Conservation (phyloP, 1,140 invertebrate species). For the Rhagoletis zephyria region DNA sequence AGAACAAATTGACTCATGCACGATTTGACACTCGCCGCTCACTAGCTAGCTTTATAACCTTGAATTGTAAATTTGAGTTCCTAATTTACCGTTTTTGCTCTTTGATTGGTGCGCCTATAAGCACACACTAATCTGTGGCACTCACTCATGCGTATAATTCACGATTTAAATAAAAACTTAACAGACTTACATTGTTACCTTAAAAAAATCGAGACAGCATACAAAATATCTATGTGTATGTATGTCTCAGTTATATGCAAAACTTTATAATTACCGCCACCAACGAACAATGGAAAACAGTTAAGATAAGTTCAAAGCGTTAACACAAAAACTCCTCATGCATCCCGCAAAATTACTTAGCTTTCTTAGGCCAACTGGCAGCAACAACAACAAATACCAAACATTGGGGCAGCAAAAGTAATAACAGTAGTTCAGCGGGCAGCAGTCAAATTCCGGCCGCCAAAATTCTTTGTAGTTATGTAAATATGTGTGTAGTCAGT, state of each 20-base stretch:
- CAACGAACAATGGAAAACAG: neutral
- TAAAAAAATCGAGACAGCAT: too few relatives aligned
- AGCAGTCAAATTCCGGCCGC: neutral
- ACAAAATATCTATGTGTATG: too few relatives aligned
- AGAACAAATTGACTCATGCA: neutral
- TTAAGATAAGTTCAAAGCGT: neutral
- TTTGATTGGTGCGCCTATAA: neutral
- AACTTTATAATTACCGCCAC: neutral
- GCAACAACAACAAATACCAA: neutral
- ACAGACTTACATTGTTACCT: neutral
- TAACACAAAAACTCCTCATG: neutral
- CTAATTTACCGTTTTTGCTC: neutral
- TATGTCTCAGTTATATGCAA: too few relatives aligned
- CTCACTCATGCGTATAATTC: conserved; percentile 10
- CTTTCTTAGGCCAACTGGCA: neutral
- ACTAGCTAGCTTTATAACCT: neutral
- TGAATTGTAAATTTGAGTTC: conserved; percentile 1
- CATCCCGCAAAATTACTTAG: neutral
- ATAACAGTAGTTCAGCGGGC: conserved; percentile 1
- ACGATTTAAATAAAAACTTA: neutral
- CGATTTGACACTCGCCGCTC: neutral
- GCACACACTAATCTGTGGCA: neutral
- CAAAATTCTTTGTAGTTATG: neutral
- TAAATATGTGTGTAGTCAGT: neutral
- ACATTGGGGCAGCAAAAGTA: neutral